Conservation (phyloP, 2,888 invertebrate species). For the Dichetophora obliterata region DNA sequence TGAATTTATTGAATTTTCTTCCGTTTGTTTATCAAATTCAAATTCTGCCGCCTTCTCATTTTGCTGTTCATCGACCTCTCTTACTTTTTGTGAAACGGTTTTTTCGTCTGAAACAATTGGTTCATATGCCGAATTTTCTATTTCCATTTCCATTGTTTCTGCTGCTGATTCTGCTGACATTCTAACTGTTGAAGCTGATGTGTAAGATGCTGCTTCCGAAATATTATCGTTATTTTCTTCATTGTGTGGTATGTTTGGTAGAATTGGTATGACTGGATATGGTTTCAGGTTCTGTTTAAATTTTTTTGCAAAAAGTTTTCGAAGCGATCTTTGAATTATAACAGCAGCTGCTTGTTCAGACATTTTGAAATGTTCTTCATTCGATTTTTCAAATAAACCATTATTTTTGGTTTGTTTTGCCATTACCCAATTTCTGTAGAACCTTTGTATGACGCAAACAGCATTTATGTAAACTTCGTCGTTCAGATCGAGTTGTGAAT, state of each 20-base stretch:
- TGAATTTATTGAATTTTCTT: too few species aligned
- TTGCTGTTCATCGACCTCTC: background rate
- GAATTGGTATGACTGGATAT: constrained; percentile 26
- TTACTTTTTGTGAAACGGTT: background rate
- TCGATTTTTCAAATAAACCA: constrained; percentile 36
- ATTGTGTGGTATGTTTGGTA: constrained; percentile 40
- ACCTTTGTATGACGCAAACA: constrained; percentile 58
- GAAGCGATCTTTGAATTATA: constrained; percentile 74
- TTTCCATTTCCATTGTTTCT: constrained; percentile 46
- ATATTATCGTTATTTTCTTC: constrained; percentile 56
- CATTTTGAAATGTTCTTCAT: constrained; percentile 58
- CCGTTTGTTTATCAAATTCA: too few species aligned
- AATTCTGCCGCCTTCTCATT: too few species aligned
- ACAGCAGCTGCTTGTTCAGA: constrained; percentile 72
- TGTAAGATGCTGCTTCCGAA: constrained; percentile 61
- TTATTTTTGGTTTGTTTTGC: background rate
- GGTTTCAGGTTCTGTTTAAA: constrained; percentile 52
- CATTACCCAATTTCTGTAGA: constrained; percentile 53
- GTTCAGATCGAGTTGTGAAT: background rate
- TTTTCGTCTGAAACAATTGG: constrained; percentile 1
- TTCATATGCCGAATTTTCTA: constrained; percentile 17
- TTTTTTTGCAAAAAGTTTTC: constrained; percentile 69
- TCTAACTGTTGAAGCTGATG: constrained; percentile 60
- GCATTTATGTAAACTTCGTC: constrained; percentile 52
- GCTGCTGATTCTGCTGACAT: constrained; percentile 57